Evolutionary conservation across 2,888 invertebrate genomes (phyloP), one percentile per base, ranked within the genome.

Genomic region (Tenthredo livida): DNA sequence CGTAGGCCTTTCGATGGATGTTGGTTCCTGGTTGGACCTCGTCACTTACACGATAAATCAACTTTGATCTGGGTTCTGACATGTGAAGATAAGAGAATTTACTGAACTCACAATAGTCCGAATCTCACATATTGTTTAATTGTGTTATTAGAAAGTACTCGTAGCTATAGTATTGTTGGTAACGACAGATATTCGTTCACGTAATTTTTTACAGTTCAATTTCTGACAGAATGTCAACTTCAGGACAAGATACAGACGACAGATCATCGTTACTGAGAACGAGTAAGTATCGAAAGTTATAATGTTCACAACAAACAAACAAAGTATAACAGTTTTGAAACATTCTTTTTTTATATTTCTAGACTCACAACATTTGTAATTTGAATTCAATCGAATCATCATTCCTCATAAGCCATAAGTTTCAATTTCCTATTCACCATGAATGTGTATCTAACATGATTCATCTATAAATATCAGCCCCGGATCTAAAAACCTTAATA

Each of bases 251-350:
- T 12, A 10, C 37, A 40, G 10, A 43, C 12, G 72, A 21, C 15
- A n/a, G 10, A 2, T 21, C 72, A 21, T 15, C 21, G 21, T 43
- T 73, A 40, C n/a, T 21, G 6, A 43, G 40, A 43, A 12, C 43
- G 40, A n/a, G 72, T 73, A 43, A 73, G 72, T 73, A 73, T 43
- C 25, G 43, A 21, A 73, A 17, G 33, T 33, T 6, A 67, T 67
- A 1, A 65, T 29, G 67, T 15, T 67, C 25, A 67, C 3, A 67
- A 67, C 2, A 29, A 29, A 29, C 29, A 61, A 10, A 61, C 29
- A 25, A 61, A 25, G 3, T 10, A 43, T n/a, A 10, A 43, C 43
- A 43, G 43, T 43, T 10, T 43, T 43, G 1, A 29, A 29, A 29
- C 29, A 1, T 29, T 29, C 2, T 29, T 29, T 29, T 29, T 29